Base-by-base conservation (phyloP, 1,140 invertebrate genomes). In the Drosophila saltans region DNA sequence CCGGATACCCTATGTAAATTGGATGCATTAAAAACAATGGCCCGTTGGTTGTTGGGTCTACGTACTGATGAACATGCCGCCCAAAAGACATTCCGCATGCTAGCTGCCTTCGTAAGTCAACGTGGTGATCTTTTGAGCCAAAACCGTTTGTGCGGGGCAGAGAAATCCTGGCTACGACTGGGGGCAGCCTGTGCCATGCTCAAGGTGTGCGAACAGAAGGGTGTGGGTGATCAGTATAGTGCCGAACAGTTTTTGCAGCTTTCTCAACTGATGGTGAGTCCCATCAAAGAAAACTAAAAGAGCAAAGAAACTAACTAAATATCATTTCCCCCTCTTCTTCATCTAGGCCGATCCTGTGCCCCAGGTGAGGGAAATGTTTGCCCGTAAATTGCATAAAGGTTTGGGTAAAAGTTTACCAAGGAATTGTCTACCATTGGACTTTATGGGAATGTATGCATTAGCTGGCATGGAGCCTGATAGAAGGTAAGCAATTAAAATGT, bases 1-100 rank as follows among this genome's bases (percentile, higher is more conserved):
- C 96, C 97, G 83, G 97, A 98, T 92, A 98, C 98, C 0, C 94
- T 96, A 64, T 98, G 97, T 92, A 98, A 98, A 93, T 94, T 98
- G 67, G 98, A 99, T 93, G 98, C 97, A 0, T 94, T 99, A 73
- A 99, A 99, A 92, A 96, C 98, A 69, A 98, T 99, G 95, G 98
- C 98, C 1, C 94, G 98, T 33, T 99, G 98, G 98, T 93, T 99
- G 10, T 93, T 99, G 39, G 98, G 98, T 0, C 92, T 99, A 5
- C 98, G 98, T 93, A 95, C 95, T 58, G 96, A 98, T 82, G 96
- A 96, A 69, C 94, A 97, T 43, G 97, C 97, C 1, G 97, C 97
- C 0, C 97, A 97, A 91, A 98, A 98, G 91, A 99, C 98, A 8
- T 97, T 99, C 92, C 94, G 98, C 59, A 97, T 98, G 95, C 93